phyloP scores from a whole-genome alignment of 1,140 invertebrate genomes.

The Dreissena rostriformis region DNA sequence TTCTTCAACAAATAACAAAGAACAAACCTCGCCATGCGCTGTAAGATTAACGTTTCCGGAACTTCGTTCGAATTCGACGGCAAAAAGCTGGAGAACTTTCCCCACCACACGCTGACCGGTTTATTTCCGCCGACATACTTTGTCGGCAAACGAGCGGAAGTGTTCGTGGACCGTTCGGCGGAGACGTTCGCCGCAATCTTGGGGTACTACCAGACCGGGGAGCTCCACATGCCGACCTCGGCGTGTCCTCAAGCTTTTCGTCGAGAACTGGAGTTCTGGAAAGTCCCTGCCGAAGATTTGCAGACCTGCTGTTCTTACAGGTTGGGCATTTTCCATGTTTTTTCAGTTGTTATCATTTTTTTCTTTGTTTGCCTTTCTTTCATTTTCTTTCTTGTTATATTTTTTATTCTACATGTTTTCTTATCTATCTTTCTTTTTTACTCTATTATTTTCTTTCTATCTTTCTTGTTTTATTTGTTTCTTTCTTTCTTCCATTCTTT shows the following conservation, averaged over 20 bases:
- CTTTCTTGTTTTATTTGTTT: too few species aligned
- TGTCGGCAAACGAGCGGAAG: neutral
- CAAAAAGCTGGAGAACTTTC: neutral
- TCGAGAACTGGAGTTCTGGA: slow-evolving; percentile 72
- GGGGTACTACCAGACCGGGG: slow-evolving; percentile 65
- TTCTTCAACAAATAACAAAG: too few species aligned
- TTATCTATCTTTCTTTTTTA: too few species aligned
- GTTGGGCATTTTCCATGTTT: slow-evolving; percentile 10
- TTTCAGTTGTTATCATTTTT: too few species aligned
- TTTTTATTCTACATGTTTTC: too few species aligned
- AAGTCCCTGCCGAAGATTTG: slow-evolving; percentile 56
- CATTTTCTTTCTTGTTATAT: too few species aligned
- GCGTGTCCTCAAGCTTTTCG: slow-evolving; percentile 65
- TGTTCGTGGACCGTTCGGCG: slow-evolving; percentile 47
- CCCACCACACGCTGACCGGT: neutral
- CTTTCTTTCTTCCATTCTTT: too few species aligned
- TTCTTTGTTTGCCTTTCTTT: too few species aligned
- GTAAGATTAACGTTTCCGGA: slow-evolving; percentile 38
- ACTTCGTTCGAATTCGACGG: slow-evolving; percentile 36
- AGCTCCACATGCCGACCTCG: slow-evolving; percentile 67
- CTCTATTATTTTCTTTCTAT: too few species aligned
- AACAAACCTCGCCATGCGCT: too few species aligned
- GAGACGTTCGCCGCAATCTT: slow-evolving; percentile 65
- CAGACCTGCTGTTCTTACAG: slow-evolving; percentile 69
- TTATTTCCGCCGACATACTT: neutral